Conservation (phyloP, 2,888 invertebrate species). For the Tanypteryx hageni region DNA sequence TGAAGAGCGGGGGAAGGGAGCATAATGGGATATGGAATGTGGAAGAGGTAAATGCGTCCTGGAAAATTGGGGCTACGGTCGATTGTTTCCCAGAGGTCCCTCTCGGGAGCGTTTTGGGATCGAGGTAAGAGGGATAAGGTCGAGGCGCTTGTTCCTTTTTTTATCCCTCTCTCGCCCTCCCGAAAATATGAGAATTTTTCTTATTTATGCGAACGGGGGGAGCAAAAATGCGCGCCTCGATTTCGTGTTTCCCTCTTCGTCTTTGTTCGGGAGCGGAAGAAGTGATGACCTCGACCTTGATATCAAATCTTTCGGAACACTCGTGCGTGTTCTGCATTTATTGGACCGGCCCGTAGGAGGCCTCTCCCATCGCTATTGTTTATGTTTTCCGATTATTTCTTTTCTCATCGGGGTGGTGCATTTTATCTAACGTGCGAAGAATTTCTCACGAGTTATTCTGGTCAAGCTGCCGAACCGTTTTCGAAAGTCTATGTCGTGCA, state of each 20-base stretch:
- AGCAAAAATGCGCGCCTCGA: not conserved
- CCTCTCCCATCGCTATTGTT: not conserved
- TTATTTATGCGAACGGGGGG: constrained; percentile 29
- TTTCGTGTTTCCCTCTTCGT: not conserved
- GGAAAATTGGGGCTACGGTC: not conserved
- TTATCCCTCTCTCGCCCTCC: not conserved
- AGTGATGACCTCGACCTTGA: constrained; percentile 13
- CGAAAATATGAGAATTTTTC: not conserved
- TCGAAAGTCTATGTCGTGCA: too few species aligned
- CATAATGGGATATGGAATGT: not conserved
- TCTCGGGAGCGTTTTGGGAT: constrained; percentile 24
- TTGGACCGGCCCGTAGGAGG: not conserved
- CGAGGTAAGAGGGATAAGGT: constrained; percentile 26
- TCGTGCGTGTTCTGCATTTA: not conserved
- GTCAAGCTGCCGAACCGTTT: too few species aligned
- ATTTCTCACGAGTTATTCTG: too few species aligned
- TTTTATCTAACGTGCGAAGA: too few species aligned
- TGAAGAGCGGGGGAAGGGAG: not conserved
- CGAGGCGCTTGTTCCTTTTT: not conserved
- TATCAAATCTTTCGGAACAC: not conserved
- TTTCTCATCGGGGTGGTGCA: too few species aligned
- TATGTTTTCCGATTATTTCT: too few species aligned
- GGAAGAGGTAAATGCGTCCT: constrained; percentile 8
- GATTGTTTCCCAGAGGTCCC: constrained; percentile 31
- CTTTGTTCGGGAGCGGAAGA: not conserved